These are phyloP conservation scores for Protosalanx chinensis DNA, from an alignment of 2,797 vertebrate genomes.

Conservation along the genomic window DNA sequence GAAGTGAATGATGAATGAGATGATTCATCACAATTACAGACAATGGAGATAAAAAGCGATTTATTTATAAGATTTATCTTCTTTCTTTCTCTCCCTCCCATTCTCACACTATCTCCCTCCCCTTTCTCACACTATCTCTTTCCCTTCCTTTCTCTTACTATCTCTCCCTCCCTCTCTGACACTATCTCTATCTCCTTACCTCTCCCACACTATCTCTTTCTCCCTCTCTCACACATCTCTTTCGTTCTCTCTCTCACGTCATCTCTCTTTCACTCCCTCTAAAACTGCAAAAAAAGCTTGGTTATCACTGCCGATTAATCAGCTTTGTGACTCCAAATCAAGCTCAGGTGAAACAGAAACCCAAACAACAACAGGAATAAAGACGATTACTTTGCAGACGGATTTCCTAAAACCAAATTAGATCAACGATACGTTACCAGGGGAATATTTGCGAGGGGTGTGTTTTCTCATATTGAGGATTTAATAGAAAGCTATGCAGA, in stretches of 20 bases:
- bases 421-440: background rate
- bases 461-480: background rate
- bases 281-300: background rate
- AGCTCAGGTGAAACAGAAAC: background rate
- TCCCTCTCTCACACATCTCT: slow-evolving; percentile 31
- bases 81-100: slow-evolving; percentile 10
- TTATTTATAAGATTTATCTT: slow-evolving; percentile 13
- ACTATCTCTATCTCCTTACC: slow-evolving; percentile 19
- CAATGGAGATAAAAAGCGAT: slow-evolving; percentile 18
- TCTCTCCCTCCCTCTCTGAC: slow-evolving; percentile 7
- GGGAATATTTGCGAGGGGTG: background rate
- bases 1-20: slow-evolving; percentile 11
- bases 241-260: slow-evolving; percentile 52
- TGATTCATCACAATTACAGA: slow-evolving; percentile 9
- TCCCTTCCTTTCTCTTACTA: slow-evolving; percentile 10
- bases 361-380: slow-evolving; percentile 7
- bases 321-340: too few species aligned
- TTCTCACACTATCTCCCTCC: slow-evolving; percentile 22
- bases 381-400: background rate
- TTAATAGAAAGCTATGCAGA: background rate
- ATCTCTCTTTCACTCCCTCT: slow-evolving; percentile 32
- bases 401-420: background rate
- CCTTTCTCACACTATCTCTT: slow-evolving; percentile 6
- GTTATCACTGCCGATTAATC: too few species aligned
- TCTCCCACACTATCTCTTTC: slow-evolving; percentile 22